A percentile compares a stretch with the other conserved stretches of the same genome.
These are phyloP conservation scores for Microcebus murinus DNA, from an alignment of 2,113 vertebrate genomes.

Conservation along the genomic window DNA sequence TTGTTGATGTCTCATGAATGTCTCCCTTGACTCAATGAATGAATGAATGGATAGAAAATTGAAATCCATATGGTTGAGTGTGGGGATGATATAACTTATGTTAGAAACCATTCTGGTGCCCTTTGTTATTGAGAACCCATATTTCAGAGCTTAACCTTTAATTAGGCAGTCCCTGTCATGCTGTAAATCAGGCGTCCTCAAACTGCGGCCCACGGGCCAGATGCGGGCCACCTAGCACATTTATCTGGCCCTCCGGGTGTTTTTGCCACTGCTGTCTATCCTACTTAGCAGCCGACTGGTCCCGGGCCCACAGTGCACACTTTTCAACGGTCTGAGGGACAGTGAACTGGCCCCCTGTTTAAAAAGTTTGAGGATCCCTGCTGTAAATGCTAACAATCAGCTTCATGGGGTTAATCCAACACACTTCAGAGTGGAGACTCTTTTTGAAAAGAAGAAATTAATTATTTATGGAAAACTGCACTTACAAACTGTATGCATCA, in stretches of 20 bases:
- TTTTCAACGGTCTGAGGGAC: too few species aligned
- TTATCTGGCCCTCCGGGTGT: too few species aligned
- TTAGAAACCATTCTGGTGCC: not conserved
- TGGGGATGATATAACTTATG: not conserved
- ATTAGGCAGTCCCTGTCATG: not conserved
- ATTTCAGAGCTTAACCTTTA: slow-evolving; percentile 4
- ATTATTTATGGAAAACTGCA: not conserved
- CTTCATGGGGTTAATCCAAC: not conserved
- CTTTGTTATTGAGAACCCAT: not conserved
- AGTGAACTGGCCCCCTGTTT: too few species aligned
- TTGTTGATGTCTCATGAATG: not conserved
- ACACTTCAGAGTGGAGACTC: not conserved
- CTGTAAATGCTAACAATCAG: not conserved
- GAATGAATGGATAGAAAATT: not conserved
- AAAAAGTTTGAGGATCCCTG: too few species aligned
- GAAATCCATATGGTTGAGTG: not conserved
- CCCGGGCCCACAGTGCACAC: too few species aligned
- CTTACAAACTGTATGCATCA: not conserved
- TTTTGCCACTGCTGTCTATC: too few species aligned
- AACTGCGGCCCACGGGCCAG: too few species aligned
- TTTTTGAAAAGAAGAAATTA: not conserved
- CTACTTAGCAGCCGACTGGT: too few species aligned
- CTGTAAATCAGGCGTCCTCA: not conserved
- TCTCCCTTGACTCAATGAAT: not conserved
- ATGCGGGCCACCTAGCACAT: too few species aligned